Evolutionary conservation across 2,888 invertebrate species (phyloP).

Genomic region (Drosophila emarginata): DNA sequence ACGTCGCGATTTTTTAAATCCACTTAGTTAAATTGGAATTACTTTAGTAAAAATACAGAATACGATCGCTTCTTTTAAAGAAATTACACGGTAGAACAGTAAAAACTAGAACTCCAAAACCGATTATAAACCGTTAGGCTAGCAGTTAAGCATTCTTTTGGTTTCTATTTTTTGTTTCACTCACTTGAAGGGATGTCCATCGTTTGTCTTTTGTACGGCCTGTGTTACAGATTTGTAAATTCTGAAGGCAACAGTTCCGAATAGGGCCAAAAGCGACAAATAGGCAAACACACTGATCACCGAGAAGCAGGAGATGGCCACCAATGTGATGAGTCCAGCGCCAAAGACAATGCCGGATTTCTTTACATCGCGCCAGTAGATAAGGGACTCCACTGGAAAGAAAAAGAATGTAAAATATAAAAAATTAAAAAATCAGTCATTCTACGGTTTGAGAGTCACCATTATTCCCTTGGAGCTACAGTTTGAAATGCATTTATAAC

Average conservation of each 20-base stretch:
- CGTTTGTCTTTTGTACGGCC: conserved; percentile 97
- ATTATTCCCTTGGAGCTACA: background rate
- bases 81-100: too few relatives aligned
- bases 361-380: conserved; percentile 98
- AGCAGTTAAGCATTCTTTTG: background rate
- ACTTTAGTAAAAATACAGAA: too few relatives aligned
- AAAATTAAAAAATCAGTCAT: background rate
- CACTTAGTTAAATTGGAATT: too few relatives aligned
- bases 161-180: conserved; percentile 71
- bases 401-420: background rate
- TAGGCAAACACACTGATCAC: conserved; percentile 98
- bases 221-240: conserved; percentile 97
- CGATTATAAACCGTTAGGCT: background rate
- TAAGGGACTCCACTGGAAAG: conserved; percentile 94
- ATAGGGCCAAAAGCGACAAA: conserved; percentile 91
- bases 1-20: too few relatives aligned
- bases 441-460: background rate
- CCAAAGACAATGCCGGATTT: conserved; percentile 97
- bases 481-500: background rate
- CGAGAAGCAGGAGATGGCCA: conserved; percentile 97
- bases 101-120: too few relatives aligned
- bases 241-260: conserved; percentile 95
- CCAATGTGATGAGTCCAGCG: conserved; percentile 92
- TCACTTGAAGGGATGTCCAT: conserved; percentile 99
- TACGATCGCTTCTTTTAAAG: too few relatives aligned